These are phyloP conservation scores for Forficula auricularia DNA, from an alignment of 1,140 invertebrate genomes.

Conservation along the genomic window DNA sequence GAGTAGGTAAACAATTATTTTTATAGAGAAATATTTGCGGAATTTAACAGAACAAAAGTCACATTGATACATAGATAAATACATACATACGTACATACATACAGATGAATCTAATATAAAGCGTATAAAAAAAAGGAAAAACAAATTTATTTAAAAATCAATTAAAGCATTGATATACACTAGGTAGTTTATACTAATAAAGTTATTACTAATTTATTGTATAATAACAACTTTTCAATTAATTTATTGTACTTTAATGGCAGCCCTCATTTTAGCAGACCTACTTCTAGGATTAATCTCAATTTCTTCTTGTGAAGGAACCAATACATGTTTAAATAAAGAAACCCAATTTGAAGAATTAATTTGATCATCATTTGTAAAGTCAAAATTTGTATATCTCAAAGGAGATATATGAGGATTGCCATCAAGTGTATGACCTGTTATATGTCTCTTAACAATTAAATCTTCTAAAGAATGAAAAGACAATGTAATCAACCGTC, in stretches of 20 bases:
- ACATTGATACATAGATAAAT: too few species aligned
- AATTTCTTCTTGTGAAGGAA: slow-evolving; percentile 54
- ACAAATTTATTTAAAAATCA: too few species aligned
- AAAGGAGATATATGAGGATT: slow-evolving; percentile 42
- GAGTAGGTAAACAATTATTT: too few species aligned
- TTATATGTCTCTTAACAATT: slow-evolving; percentile 81
- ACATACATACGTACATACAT: too few species aligned
- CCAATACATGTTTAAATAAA: slow-evolving; percentile 63
- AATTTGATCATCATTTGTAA: slow-evolving; percentile 32
- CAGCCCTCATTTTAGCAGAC: slow-evolving; percentile 75
- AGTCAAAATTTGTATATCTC: slow-evolving; percentile 33
- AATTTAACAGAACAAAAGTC: too few species aligned
- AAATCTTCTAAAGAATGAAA: slow-evolving; percentile 91
- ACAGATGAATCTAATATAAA: too few species aligned
- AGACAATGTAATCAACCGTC: slow-evolving; percentile 60
- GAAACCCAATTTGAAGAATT: slow-evolving; percentile 51
- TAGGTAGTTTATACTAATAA: too few species aligned
- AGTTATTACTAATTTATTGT: neutral
- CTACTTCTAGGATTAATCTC: slow-evolving; percentile 61
- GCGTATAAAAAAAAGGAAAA: too few species aligned
- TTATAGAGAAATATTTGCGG: too few species aligned
- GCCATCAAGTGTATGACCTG: slow-evolving; percentile 55
- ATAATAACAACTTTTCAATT: neutral
- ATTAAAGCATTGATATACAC: too few species aligned
- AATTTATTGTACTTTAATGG: slow-evolving; percentile 43